Percentiles rank a stretch among this genome's conserved stretches.
Conservation (phyloP, 2,113 vertebrate species). For the Sceloporus undulatus region DNA sequence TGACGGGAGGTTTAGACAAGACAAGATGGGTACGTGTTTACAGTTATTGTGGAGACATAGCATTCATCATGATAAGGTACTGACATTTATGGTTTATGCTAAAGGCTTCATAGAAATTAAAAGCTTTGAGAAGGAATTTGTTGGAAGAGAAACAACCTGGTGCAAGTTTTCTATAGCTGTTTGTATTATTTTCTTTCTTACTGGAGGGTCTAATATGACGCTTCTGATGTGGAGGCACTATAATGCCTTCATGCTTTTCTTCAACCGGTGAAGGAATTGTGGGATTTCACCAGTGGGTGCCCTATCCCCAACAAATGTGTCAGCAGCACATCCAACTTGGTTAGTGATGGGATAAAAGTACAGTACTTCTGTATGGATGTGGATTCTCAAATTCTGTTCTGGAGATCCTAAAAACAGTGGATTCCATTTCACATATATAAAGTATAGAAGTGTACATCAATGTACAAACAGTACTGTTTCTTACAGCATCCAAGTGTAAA, state of each 20-base stretch:
- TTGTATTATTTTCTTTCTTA: background rate
- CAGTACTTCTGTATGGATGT: too few species aligned
- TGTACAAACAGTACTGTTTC: too few species aligned
- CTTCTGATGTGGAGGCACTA: background rate
- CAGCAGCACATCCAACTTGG: too few species aligned
- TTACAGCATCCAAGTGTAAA: too few species aligned
- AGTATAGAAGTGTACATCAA: too few species aligned
- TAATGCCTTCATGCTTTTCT: background rate
- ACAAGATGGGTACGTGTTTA: background rate
- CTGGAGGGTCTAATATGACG: background rate
- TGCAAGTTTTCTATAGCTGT: background rate
- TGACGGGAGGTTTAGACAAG: background rate
- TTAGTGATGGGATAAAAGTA: too few species aligned
- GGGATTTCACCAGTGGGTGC: background rate
- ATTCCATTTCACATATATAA: too few species aligned
- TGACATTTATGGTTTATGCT: background rate
- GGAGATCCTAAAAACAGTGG: too few species aligned
- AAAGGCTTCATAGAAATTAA: background rate
- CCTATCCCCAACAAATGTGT: too few species aligned
- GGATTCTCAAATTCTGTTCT: too few species aligned
- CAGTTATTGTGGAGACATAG: background rate
- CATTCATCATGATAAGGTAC: background rate
- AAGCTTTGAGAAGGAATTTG: background rate
- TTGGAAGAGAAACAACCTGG: too few species aligned
- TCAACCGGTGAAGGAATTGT: background rate